Evolutionary conservation across 2,888 invertebrate species (phyloP), one percentile per base, ranked within the genome.

Genomic region (Drosophila atripex): DNA sequence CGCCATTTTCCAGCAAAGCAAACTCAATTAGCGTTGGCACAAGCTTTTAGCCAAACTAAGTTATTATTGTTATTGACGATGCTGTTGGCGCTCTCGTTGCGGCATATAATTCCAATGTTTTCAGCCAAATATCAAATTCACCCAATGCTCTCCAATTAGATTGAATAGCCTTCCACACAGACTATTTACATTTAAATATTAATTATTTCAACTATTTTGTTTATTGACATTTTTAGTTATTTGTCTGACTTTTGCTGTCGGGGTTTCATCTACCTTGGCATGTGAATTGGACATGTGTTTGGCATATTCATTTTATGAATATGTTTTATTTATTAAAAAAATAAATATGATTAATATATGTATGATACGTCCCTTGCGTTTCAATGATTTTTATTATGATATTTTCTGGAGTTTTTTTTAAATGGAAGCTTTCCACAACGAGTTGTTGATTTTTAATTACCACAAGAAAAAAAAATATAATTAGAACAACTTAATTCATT

Each of bases 31-130:
- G 74, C 73, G 82, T 71, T 73, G 54, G 79, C 55, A 58, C 73
- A 75, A 73, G 85, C 82, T 82, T 85, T 85, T 85, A 82, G 79
- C 71, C 71, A 43, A 82, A 85, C 75, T 78, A 66, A 73, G 77
- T 82, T 82, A 85, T 78, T 71, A 73, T 74, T 70, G 63, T 49
- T 57, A 39, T 69, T 47, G 46, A 21, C 35, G 30, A 59, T 49
- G 50, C 12, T n/a, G n/a, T 32, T 32, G 32, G n/a, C n/a, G 9
- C 28, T 28, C 28, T 28, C 28, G 12, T 32, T 16, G 41, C 28
- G 53, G 65, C 14, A 45, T 50, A 30, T 49, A 49, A 50, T 30
- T 41, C 50, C 52, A 54, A 50, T 58, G 53, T 50, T 51, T 30
- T 35, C 50, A 12, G 21, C 50, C n/a, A n/a, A n/a, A n/a, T n/a